These are phyloP conservation scores for Romanogobio albipinnatus DNA, from an alignment of 2,113 vertebrate genomes.

Conservation along the genomic window DNA sequence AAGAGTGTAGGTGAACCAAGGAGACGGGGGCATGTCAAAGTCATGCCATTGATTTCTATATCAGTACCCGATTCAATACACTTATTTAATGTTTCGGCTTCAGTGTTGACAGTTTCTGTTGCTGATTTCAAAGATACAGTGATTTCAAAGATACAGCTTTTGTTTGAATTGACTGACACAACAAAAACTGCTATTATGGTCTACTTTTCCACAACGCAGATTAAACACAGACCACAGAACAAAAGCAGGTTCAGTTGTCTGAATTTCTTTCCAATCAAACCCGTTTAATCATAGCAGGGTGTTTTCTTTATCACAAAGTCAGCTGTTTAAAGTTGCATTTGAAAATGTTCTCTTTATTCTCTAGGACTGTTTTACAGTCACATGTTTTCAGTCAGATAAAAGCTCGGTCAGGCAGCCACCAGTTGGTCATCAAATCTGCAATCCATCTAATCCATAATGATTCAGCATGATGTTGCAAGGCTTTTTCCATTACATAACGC, in stretches of 20 bases:
- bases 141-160: background rate
- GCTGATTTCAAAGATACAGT: background rate
- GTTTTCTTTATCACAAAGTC: background rate
- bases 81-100: background rate
- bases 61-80: background rate
- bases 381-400: slow-evolving; percentile 26
- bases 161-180: background rate
- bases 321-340: background rate
- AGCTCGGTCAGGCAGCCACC: background rate
- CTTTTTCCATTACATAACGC: slow-evolving; percentile 47
- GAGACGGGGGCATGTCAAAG: background rate
- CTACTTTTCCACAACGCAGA: background rate
- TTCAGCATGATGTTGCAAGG: slow-evolving; percentile 21
- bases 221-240: background rate
- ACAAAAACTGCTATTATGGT: background rate
- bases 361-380: slow-evolving; percentile 8
- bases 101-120: background rate
- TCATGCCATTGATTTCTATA: background rate
- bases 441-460: slow-evolving; percentile 51
- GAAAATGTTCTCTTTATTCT: background rate
- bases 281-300: background rate
- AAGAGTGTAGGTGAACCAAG: background rate
- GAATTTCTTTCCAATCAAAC: background rate
- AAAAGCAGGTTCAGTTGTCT: background rate
- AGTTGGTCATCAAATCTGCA: slow-evolving; percentile 18